Conservation (phyloP, 2,113 vertebrate genomes). For the Mobula birostris region DNA sequence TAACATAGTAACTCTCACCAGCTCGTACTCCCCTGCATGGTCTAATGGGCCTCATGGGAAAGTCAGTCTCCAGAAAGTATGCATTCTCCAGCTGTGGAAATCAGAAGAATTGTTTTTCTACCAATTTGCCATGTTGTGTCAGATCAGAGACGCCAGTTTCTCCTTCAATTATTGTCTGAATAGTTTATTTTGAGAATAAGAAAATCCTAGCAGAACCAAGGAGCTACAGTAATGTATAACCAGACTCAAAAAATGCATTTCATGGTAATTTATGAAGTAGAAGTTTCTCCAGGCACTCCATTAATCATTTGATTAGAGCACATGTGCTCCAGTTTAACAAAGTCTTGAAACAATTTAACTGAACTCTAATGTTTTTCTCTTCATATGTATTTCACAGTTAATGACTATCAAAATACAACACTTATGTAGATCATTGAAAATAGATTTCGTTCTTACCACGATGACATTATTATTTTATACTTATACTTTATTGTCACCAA, state of each 20-base stretch:
- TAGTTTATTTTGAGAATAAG: not conserved
- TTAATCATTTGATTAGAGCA: not conserved
- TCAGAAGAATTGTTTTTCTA: not conserved
- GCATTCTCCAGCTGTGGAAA: not conserved
- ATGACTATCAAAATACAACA: not conserved
- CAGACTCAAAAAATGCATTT: not conserved
- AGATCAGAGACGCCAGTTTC: not conserved
- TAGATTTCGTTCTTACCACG: not conserved
- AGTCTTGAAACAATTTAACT: not conserved
- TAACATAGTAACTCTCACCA: not conserved
- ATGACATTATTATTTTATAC: not conserved
- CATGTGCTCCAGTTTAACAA: not conserved
- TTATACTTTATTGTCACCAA: too few species aligned
- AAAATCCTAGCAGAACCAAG: not conserved
- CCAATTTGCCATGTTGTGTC: not conserved
- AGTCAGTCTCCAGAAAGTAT: not conserved
- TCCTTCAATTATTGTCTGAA: not conserved
- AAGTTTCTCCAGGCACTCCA: not conserved
- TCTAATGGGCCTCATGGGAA: not conserved
- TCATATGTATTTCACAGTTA: not conserved
- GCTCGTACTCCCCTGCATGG: not conserved
- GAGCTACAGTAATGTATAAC: not conserved
- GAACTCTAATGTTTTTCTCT: not conserved
- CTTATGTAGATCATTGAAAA: not conserved
- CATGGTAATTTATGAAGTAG: not conserved